Conservation (phyloP, 1,140 invertebrate genomes). For the Drosophila pandora region DNA sequence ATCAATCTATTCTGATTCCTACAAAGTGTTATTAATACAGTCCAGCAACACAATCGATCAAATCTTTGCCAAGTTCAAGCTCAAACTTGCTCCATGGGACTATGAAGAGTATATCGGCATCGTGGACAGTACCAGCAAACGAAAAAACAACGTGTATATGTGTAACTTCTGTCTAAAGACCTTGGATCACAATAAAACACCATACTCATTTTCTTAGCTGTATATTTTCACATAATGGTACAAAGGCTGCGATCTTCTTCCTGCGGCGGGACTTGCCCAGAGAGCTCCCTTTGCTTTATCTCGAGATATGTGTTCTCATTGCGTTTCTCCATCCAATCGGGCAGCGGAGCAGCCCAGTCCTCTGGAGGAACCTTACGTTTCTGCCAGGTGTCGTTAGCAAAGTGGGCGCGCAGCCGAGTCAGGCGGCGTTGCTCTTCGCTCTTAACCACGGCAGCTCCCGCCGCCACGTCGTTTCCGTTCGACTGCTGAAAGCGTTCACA, state of each 20-base stretch:
- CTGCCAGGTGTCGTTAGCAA: slow-evolving; percentile 91
- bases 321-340: slow-evolving; percentile 88
- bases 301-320: slow-evolving; percentile 88
- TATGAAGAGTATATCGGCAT: too few relatives aligned
- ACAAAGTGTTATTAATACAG: too few relatives aligned
- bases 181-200: neutral
- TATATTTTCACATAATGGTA: slow-evolving; percentile 62
- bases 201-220: slow-evolving; percentile 2
- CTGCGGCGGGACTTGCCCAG: slow-evolving; percentile 50
- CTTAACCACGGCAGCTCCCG: slow-evolving; percentile 87
- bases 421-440: slow-evolving; percentile 88
- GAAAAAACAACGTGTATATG: neutral
- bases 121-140: too few relatives aligned
- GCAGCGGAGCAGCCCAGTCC: slow-evolving; percentile 91
- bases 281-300: slow-evolving; percentile 87
- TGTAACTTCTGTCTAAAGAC: neutral
- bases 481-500: slow-evolving; percentile 88
- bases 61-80: too few relatives aligned
- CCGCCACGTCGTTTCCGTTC: slow-evolving; percentile 86
- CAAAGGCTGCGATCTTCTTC: slow-evolving; percentile 58
- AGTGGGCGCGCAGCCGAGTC: slow-evolving; percentile 87
- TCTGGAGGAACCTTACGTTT: slow-evolving; percentile 89
- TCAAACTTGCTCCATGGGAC: too few relatives aligned
- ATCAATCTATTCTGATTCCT: too few relatives aligned
- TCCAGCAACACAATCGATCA: too few relatives aligned